These are phyloP conservation scores for Orchesella flavescens DNA, from an alignment of 2,888 invertebrate species.

Conservation along the genomic window DNA sequence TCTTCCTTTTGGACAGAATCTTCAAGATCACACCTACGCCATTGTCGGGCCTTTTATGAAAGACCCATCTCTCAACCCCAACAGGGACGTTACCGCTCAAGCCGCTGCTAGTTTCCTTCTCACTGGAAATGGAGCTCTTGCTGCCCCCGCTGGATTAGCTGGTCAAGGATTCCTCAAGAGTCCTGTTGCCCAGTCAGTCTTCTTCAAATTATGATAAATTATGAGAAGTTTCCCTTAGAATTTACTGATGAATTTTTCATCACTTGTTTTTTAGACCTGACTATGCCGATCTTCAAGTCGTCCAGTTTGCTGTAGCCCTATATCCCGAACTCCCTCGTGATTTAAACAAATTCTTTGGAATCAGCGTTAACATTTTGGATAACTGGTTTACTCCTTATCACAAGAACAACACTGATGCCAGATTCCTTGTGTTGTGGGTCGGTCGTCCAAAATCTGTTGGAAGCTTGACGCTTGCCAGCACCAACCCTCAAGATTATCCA, in stretches of 20 bases:
- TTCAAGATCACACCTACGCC: conserved; percentile 53
- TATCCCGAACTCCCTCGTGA: conserved; percentile 25
- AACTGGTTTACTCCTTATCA: conserved; percentile 33
- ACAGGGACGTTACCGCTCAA: conserved; percentile 21
- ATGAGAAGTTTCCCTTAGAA: background rate
- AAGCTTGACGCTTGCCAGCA: conserved; percentile 78
- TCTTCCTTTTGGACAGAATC: conserved; percentile 54
- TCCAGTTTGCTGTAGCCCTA: conserved; percentile 21
- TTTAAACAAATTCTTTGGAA: conserved; percentile 28
- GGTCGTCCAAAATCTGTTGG: conserved; percentile 84
- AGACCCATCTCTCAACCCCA: conserved; percentile 33
- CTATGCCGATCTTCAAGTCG: conserved; percentile 31
- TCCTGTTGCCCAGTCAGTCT: conserved; percentile 12
- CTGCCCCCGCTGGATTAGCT: conserved; percentile 40
- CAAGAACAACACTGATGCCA: conserved; percentile 12
- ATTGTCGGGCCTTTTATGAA: conserved; percentile 52
- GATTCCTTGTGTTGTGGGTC: conserved; percentile 74
- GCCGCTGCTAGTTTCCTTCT: background rate
- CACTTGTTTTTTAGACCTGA: conserved; percentile 8
- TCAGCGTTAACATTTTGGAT: background rate
- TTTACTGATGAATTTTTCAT: background rate
- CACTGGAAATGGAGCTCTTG: conserved; percentile 33
- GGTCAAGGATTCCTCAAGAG: conserved; percentile 41
- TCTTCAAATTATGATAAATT: no score
- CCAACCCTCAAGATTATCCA: conserved; percentile 77